Conservation (phyloP, 2,113 vertebrate genomes). For the Canis aureus region DNA sequence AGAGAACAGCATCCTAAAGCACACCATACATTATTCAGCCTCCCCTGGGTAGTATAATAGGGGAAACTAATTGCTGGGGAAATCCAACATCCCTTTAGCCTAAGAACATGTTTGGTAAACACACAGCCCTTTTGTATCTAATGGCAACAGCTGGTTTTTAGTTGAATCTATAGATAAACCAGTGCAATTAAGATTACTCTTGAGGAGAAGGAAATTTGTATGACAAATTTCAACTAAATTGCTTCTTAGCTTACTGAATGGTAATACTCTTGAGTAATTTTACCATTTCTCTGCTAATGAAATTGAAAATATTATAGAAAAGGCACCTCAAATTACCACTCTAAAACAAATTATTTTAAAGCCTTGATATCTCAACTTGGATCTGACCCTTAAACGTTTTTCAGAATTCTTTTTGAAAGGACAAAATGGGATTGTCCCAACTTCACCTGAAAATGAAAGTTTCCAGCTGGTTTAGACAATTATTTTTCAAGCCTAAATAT, state of each 20-base stretch:
- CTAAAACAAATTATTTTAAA: conserved; percentile 15
- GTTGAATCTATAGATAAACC: conserved; percentile 64
- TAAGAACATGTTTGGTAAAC: not conserved
- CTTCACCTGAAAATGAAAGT: conserved; percentile 32
- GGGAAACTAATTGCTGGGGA: not conserved
- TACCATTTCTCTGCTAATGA: not conserved
- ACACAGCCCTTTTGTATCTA: conserved; percentile 44
- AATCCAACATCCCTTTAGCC: conserved; percentile 46
- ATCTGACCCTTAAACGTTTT: not conserved
- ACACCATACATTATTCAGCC: not conserved
- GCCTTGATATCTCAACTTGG: not conserved
- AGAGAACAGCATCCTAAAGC: not conserved
- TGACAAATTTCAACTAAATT: conserved; percentile 26
- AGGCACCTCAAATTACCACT: not conserved
- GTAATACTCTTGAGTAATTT: not conserved
- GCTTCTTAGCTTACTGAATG: not conserved
- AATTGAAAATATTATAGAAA: conserved; percentile 17
- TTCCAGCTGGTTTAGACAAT: not conserved
- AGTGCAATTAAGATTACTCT: conserved; percentile 47
- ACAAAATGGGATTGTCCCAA: not conserved
- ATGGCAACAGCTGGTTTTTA: conserved; percentile 65
- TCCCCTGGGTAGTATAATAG: not conserved
- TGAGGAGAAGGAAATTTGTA: not conserved
- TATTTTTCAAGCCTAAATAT: not conserved
- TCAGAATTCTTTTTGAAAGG: conserved; percentile 42